Percentiles rank a stretch among this genome's conserved stretches.
Evolutionary conservation across 2,797 vertebrate species (phyloP).

Genomic region (Periparus ater): DNA sequence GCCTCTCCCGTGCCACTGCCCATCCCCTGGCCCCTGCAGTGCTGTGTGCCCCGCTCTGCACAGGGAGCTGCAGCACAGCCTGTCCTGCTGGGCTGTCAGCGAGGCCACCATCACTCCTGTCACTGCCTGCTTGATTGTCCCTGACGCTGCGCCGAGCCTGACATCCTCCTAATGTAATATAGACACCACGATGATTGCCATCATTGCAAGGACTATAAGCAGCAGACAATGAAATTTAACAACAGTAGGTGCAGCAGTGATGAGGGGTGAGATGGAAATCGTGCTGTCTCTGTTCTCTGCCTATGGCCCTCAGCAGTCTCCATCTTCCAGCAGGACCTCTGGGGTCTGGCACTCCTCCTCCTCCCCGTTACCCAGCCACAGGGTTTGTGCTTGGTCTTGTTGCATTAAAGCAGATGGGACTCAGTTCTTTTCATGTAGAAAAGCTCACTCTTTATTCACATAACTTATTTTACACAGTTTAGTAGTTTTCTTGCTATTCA

Average conservation of each 20-base stretch:
- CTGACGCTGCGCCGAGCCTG: neutral
- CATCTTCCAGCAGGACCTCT: neutral
- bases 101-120: neutral
- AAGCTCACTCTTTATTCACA: no score
- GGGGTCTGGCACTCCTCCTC: neutral
- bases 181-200: conserved; percentile 32
- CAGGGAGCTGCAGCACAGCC: neutral
- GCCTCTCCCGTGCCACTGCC: rapidly evolving
- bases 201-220: conserved; percentile 53
- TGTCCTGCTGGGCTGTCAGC: neutral
- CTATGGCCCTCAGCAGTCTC: neutral
- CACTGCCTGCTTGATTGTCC: conserved; percentile 55
- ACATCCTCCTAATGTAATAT: conserved; percentile 43
- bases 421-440: no score
- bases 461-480: no score
- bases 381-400: neutral
- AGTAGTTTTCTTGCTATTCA: no score
- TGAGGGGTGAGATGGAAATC: neutral
- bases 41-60: neutral
- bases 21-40: neutral
- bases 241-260: neutral
- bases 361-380: neutral
- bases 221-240: conserved; percentile 56
- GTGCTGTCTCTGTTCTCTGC: conserved; percentile 6
- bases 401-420: no score